phyloP scores from a whole-genome alignment of 2,797 vertebrate genomes.

The Xerus rutilus region DNA sequence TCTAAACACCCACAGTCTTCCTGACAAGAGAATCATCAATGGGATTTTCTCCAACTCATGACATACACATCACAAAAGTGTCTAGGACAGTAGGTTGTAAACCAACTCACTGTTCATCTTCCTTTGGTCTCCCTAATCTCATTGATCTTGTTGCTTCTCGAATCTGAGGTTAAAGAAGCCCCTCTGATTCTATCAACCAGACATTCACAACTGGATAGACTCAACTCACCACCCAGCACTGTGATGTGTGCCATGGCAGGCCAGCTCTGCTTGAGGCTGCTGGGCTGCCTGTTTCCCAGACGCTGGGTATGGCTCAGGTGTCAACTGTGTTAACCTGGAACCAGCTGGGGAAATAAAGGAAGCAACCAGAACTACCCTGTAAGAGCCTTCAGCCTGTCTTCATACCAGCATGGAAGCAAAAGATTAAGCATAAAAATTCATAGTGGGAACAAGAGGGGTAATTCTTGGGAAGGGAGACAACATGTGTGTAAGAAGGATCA shows the following conservation, averaged over 20 bases:
- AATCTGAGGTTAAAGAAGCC: slow-evolving; percentile 26
- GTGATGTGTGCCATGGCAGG: not conserved
- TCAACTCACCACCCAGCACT: not conserved
- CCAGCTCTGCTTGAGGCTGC: not conserved
- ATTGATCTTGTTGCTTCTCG: slow-evolving; percentile 9
- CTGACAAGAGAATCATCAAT: not conserved
- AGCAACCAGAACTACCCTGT: not conserved
- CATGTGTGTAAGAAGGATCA: not conserved
- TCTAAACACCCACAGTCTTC: not conserved
- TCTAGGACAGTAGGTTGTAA: not conserved
- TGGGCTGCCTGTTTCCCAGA: not conserved
- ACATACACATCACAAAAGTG: not conserved
- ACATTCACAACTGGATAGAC: not conserved
- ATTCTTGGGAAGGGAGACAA: not conserved
- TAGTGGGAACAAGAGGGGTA: not conserved
- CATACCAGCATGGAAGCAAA: not conserved
- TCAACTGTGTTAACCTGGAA: not conserved
- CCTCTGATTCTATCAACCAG: not conserved
- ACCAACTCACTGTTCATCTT: not conserved
- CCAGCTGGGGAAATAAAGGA: not conserved
- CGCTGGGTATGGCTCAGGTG: not conserved
- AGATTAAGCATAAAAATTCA: slow-evolving; percentile 25
- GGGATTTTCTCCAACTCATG: not conserved
- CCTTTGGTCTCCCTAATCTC: not conserved
- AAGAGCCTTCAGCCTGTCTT: not conserved